A percentile compares a stretch with the other conserved stretches of the same genome.
Conservation (phyloP, 2,888 invertebrate species). For the Spatulosminthurus flaviceps region DNA sequence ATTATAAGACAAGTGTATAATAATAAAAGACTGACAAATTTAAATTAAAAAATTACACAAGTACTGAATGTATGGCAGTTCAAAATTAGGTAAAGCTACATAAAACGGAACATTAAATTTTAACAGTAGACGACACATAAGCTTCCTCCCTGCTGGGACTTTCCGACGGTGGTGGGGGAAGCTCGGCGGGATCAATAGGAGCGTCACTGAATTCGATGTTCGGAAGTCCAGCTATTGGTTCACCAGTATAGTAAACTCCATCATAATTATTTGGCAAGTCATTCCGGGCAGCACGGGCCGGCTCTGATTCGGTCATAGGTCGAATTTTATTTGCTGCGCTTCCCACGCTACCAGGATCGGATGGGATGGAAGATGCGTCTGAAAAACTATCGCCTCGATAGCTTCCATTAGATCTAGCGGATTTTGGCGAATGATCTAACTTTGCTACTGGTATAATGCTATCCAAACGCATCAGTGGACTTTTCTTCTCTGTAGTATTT, state of each 20-base stretch:
- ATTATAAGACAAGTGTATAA: too few relatives aligned
- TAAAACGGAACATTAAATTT: slow-evolving; percentile 34
- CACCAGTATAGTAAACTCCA: slow-evolving; percentile 82
- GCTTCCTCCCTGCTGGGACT: slow-evolving; percentile 19
- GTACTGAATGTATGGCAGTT: too few relatives aligned
- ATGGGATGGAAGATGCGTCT: slow-evolving; percentile 24
- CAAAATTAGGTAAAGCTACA: too few relatives aligned
- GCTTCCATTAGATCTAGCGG: not conserved
- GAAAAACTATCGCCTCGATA: slow-evolving; percentile 36
- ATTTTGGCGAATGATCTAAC: slow-evolving; percentile 37
- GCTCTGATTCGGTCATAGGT: not conserved
- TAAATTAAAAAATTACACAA: not conserved
- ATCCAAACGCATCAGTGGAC: not conserved
- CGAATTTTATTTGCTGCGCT: slow-evolving; percentile 7
- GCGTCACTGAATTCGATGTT: slow-evolving; percentile 73
- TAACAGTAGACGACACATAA: slow-evolving; percentile 46
- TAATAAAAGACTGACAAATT: not conserved
- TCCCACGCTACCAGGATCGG: slow-evolving; percentile 24
- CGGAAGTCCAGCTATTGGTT: slow-evolving; percentile 80
- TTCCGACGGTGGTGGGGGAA: slow-evolving; percentile 39
- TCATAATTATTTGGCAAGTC: slow-evolving; percentile 72
- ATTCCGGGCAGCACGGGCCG: not conserved
- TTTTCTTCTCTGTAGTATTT: slow-evolving; percentile 14
- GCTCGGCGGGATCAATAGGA: slow-evolving; percentile 51
- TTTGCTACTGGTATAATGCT: slow-evolving; percentile 15